Evolutionary conservation across 2,888 invertebrate genomes (phyloP), one percentile per base, ranked within the genome.

Genomic region (Spatulosminthurus flaviceps): DNA sequence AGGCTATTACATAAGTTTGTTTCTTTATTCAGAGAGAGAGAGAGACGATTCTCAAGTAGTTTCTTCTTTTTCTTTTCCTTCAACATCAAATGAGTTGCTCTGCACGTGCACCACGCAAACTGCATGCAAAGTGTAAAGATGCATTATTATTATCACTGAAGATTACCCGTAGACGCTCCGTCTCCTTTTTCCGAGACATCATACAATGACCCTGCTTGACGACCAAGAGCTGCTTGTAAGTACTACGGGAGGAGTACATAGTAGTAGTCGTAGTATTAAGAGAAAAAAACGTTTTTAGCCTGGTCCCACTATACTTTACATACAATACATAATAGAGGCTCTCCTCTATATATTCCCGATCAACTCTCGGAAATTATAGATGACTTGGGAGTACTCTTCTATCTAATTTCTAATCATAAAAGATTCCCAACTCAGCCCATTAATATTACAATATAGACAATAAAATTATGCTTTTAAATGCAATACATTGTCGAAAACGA

Each of bases 41-140:
- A n/a, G n/a, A n/a, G n/a, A 11, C 51, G 51, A 51, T 51, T 51
- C 51, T 51, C 51, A 51, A 51, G 51, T 51, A 71, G 71, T 26
- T 34, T 29, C 19, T 1, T 34, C 16, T 34, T 70, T 70, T 71
- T 41, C n/a, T 16, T 34, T 34, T 19, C 69, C 42, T 73, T 74
- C 74, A 61, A 61, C 74, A 72, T 61, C 75, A 72, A 77, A 69
- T 43, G 42, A 78, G 72, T 61, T 24, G 34, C 61, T 29, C 60
- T 75, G 74, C 70, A 79, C 75, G 79, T 75, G 75, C 79, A 79
- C 51, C 60, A 79, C 73, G 61, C 69, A 75, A 79, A 79, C 69
- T 75, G 75, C 79, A 79, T 79, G 79, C 74, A 79, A 79, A 79
- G 79, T 79, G 79, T 75, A 79, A 79, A 70, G 75, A 75, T 77